Percentiles rank a stretch among this genome's conserved stretches.
Evolutionary conservation across 2,113 vertebrate species (phyloP).

Genomic region (Vicugna pacos): DNA sequence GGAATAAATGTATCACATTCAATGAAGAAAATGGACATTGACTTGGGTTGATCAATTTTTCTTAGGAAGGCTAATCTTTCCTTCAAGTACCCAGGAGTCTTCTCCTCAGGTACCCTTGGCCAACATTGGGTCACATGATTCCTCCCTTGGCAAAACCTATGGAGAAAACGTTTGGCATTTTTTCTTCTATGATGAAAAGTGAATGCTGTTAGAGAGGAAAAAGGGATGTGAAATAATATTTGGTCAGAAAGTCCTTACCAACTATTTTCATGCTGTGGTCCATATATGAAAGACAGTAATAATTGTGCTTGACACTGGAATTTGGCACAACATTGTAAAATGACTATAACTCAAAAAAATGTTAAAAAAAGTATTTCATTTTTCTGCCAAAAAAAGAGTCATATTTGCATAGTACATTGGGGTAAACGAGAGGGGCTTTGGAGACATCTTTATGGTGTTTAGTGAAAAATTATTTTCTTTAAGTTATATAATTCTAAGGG

Average conservation of each 20-base stretch:
- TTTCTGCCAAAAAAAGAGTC: neutral
- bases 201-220: neutral
- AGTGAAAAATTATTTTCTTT: slow-evolving; percentile 18
- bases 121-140: neutral
- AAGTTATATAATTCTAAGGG: neutral
- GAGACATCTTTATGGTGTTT: neutral
- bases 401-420: neutral
- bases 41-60: neutral
- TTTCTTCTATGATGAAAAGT: slow-evolving; percentile 29
- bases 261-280: neutral
- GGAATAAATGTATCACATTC: neutral
- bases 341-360: no score
- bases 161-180: neutral
- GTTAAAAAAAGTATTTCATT: no score
- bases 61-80: neutral
- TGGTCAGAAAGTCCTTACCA: neutral
- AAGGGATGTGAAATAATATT: neutral
- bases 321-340: no score
- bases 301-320: no score
- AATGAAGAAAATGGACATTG: neutral
- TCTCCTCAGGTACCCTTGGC: neutral
- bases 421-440: neutral
- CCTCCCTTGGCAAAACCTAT: neutral
- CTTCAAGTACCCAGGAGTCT: neutral
- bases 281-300: neutral